Evolutionary conservation across 2,797 vertebrate genomes (phyloP).

Genomic region (Sternarchorhynchus goeldii): DNA sequence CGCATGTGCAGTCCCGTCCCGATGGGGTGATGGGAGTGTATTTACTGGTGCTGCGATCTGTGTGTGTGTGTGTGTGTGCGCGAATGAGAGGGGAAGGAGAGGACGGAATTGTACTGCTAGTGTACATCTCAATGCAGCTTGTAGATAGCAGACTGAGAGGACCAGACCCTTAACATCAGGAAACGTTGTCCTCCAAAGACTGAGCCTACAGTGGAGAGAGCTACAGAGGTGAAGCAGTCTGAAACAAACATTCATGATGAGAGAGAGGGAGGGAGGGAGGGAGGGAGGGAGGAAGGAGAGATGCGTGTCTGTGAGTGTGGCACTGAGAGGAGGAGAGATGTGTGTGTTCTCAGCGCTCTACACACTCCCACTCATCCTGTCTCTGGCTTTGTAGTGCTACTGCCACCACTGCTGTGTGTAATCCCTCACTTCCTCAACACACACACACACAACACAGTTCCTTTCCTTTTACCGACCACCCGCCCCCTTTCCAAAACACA

Average conservation of each 20-base stretch:
- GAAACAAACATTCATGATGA: too few relatives aligned
- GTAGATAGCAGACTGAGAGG: not conserved
- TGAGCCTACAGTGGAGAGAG: too few relatives aligned
- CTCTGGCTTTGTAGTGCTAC: not conserved
- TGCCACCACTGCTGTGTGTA: constrained; percentile 35
- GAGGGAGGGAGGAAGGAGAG: too few relatives aligned
- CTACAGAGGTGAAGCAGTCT: too few relatives aligned
- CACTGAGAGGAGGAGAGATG: too few relatives aligned
- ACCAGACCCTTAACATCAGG: too few relatives aligned
- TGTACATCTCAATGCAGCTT: constrained; percentile 12
- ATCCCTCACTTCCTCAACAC: constrained; percentile 49
- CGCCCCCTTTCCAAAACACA: not conserved
- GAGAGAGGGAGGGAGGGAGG: too few relatives aligned
- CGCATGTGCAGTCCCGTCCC: not conserved
- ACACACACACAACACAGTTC: constrained; percentile 3
- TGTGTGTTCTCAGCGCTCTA: too few relatives aligned
- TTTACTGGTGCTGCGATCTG: not conserved
- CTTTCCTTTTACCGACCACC: constrained; percentile 4
- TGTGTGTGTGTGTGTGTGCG: not conserved
- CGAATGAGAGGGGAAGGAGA: not conserved
- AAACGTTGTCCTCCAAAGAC: too few relatives aligned
- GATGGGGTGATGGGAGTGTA: constrained; percentile 30
- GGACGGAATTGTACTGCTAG: not conserved
- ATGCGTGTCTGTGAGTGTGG: too few relatives aligned
- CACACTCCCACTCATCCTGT: too few relatives aligned